These are phyloP conservation scores for Bubo bubo DNA, from an alignment of 2,113 vertebrate species.

Conservation along the genomic window DNA sequence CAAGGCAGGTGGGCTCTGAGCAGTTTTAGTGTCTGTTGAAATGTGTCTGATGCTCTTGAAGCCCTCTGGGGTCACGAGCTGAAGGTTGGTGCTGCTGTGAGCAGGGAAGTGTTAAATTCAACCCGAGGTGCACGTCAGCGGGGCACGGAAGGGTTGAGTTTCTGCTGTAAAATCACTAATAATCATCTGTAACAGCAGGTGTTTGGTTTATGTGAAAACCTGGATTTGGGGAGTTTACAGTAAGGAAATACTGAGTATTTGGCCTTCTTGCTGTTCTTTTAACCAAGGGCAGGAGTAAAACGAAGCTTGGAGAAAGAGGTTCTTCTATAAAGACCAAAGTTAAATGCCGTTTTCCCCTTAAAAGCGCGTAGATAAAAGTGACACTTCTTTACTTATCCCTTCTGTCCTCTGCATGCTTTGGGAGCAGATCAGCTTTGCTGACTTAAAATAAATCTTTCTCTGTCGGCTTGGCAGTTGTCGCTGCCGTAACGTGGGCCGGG, in stretches of 20 bases:
- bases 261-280: neutral
- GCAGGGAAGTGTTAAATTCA: neutral
- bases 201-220: neutral
- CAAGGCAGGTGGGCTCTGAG: neutral
- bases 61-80: neutral
- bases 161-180: neutral
- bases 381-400: neutral
- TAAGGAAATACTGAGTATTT: neutral
- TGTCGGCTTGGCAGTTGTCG: rapidly evolving
- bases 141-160: neutral
- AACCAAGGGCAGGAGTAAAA: neutral
- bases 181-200: neutral
- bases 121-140: neutral
- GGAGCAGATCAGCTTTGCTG: neutral
- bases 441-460: neutral
- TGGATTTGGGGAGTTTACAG: neutral
- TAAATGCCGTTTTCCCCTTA: neutral
- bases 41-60: neutral
- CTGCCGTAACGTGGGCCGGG: neutral
- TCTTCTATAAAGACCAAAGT: neutral
- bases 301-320: neutral
- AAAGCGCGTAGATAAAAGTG: neutral
- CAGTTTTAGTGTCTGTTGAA: too few relatives aligned
- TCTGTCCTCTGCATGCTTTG: neutral
- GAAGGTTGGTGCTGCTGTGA: neutral